Percentiles rank a stretch among this genome's conserved stretches.
These are phyloP conservation scores for Rhineura floridana DNA, from an alignment of 2,113 vertebrate genomes.

Conservation along the genomic window DNA sequence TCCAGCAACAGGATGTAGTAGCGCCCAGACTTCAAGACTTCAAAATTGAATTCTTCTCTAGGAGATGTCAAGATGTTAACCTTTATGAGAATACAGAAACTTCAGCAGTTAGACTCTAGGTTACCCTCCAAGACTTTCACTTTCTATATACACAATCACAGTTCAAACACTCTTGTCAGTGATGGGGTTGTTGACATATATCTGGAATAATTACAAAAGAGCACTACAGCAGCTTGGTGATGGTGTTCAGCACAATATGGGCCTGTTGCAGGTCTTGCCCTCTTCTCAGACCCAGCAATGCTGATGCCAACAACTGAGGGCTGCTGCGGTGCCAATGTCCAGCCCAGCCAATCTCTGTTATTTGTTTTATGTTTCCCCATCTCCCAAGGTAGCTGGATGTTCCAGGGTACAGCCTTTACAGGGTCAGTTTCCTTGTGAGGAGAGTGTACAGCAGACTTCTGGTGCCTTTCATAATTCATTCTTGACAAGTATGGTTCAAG, in stretches of 20 bases:
- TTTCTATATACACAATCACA: not conserved
- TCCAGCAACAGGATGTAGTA: slow-evolving; percentile 87
- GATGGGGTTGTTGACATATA: not conserved
- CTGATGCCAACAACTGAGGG: not conserved
- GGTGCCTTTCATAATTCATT: no score
- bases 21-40: slow-evolving; percentile 87
- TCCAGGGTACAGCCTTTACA: no score
- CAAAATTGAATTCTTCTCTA: slow-evolving; percentile 77
- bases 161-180: not conserved
- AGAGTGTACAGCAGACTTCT: no score
- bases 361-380: no score
- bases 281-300: not conserved
- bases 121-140: not conserved
- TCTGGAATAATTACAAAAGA: no score
- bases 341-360: not conserved
- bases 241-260: no score
- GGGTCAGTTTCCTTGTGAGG: no score
- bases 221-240: no score
- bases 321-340: not conserved
- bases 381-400: no score
- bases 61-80: slow-evolving; percentile 85
- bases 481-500: no score
- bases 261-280: not conserved
- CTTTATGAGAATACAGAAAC: slow-evolving; percentile 63
- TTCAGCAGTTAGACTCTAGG: fast-evolving